Percentiles rank a stretch among this genome's conserved stretches.
Evolutionary conservation across 2,797 vertebrate species (phyloP).

Genomic region (Dicrostonyx torquatus): DNA sequence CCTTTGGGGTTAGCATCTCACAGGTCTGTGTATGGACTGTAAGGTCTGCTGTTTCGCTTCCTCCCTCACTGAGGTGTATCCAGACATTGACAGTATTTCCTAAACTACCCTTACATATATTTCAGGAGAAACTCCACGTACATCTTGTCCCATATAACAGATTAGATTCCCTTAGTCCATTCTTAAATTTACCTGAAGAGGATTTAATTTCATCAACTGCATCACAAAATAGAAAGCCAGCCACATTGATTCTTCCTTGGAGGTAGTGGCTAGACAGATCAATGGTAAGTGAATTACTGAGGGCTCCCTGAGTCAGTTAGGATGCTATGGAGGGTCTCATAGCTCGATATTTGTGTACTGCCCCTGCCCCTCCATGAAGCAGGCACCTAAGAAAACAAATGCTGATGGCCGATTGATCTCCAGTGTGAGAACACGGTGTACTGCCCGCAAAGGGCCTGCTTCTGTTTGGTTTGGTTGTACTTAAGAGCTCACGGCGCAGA

Average conservation of each 20-base stretch:
- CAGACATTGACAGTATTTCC: background rate
- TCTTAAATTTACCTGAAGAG: conserved; percentile 3
- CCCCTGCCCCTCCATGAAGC: background rate
- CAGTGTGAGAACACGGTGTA: background rate
- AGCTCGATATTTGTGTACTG: background rate
- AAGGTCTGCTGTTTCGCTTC: background rate
- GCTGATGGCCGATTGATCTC: background rate
- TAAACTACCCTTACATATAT: background rate
- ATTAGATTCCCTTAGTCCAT: conserved; percentile 34
- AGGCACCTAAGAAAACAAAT: background rate
- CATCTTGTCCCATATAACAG: background rate
- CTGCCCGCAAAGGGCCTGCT: background rate
- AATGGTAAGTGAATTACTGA: conserved; percentile 61
- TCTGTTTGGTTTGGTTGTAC: conserved; percentile 13
- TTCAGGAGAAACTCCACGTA: background rate
- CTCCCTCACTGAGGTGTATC: background rate
- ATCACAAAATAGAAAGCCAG: conserved; percentile 61
- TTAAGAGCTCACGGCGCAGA: background rate
- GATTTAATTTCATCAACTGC: conserved; percentile 66
- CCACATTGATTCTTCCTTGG: conserved; percentile 53
- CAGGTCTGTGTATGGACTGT: background rate
- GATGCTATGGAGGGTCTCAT: background rate
- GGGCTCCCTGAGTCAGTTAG: background rate
- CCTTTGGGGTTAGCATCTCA: background rate
- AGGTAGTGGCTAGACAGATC: conserved; percentile 53